These are phyloP conservation scores for Aspidoscelis tigris DNA, from an alignment of 2,113 vertebrate species.

Conservation along the genomic window DNA sequence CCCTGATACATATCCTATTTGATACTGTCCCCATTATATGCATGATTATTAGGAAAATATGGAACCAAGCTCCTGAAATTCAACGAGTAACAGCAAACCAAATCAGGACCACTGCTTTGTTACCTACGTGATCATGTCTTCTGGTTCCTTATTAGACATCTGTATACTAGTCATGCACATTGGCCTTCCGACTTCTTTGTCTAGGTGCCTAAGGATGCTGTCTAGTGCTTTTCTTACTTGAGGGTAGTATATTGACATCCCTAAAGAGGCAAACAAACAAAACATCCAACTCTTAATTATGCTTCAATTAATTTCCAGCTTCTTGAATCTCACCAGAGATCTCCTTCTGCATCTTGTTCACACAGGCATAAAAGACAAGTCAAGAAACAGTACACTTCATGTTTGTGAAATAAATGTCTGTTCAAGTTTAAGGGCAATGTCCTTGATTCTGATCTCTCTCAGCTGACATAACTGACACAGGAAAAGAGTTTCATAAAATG, in stretches of 20 bases:
- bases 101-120: background rate
- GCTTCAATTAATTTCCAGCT: background rate
- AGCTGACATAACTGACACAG: too few species aligned
- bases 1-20: too few species aligned
- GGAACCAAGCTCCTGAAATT: too few species aligned
- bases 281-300: slow-evolving; percentile 16
- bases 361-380: too few species aligned
- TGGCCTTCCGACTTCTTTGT: slow-evolving; percentile 97
- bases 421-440: too few species aligned
- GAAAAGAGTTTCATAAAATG: too few species aligned
- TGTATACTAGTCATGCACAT: slow-evolving; percentile 99
- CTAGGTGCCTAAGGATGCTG: slow-evolving; percentile 94
- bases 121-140: slow-evolving; percentile 98
- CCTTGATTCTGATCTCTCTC: too few species aligned
- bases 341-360: slow-evolving; percentile 12
- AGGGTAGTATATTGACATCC: slow-evolving; percentile 98
- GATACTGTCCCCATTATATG: too few species aligned
- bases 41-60: too few species aligned
- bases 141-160: slow-evolving; percentile 99
- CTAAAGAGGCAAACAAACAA: slow-evolving; percentile 65
- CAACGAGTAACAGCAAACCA: background rate
- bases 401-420: too few species aligned
- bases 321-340: slow-evolving; percentile 12
- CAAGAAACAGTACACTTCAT: too few species aligned
- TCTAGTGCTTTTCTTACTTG: slow-evolving; percentile 97